Conservation (phyloP, 1,140 invertebrate species). For the Drosophila sulfurigaster region DNA sequence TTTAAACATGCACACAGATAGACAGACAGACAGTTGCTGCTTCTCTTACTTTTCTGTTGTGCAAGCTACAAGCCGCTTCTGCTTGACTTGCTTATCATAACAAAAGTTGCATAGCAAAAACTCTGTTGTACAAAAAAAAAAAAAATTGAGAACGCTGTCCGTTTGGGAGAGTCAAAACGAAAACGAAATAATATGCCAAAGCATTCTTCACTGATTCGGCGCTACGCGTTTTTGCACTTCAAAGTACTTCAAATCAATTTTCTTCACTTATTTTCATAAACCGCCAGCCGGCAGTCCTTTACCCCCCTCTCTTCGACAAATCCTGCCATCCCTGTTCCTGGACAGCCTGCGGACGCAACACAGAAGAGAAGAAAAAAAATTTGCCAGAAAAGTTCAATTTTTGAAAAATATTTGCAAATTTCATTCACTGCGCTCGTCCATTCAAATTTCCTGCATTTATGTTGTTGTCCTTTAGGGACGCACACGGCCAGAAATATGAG, state of each 20-base stretch:
- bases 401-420: conserved; percentile 84
- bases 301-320: neutral
- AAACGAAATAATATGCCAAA: conserved; percentile 80
- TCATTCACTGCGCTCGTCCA: conserved; percentile 84
- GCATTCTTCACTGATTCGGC: conserved; percentile 80
- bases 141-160: conserved; percentile 41
- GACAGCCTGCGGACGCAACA: conserved; percentile 42
- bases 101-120: conserved; percentile 64
- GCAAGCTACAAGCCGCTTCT: conserved; percentile 58
- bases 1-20: conserved; percentile 56
- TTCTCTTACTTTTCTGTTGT: neutral
- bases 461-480: conserved; percentile 72
- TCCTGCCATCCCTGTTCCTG: neutral
- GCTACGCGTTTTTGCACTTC: conserved; percentile 82
- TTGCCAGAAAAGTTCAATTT: conserved; percentile 84
- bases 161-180: conserved; percentile 47
- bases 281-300: conserved; percentile 56
- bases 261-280: conserved; percentile 83
- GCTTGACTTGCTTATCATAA: conserved; percentile 77
- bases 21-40: neutral
- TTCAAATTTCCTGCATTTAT: conserved; percentile 84
- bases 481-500: conserved; percentile 45
- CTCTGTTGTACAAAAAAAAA: conserved; percentile 16
- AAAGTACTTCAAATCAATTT: conserved; percentile 83
- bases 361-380: conserved; percentile 46